phyloP scores from a whole-genome alignment of 2,113 vertebrate species.

The Oreotrochilus melanogaster region DNA sequence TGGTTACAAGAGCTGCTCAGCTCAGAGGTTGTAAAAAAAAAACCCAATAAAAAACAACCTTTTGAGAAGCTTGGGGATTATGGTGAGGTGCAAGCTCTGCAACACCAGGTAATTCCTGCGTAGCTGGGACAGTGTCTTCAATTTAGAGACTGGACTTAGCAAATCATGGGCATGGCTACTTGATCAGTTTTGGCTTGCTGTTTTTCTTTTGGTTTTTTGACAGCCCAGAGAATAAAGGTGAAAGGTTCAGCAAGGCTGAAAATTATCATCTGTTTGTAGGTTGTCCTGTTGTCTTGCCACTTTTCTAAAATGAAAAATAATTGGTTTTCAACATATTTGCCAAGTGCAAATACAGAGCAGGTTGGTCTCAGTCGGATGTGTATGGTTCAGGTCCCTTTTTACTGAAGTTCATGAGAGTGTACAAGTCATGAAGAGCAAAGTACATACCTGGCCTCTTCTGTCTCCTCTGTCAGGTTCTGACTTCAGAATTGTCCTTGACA shows the following conservation, averaged over 20 bases:
- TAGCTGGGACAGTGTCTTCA: not conserved
- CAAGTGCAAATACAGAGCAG: not conserved
- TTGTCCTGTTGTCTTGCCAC: not conserved
- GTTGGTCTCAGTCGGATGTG: not conserved
- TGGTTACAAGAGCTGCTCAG: not conserved
- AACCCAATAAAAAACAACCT: not conserved
- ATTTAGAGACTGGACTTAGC: not conserved
- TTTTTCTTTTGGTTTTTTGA: not conserved
- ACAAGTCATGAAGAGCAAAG: not conserved
- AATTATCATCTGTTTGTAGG: not conserved
- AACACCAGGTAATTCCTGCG: not conserved
- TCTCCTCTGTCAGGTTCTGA: not conserved
- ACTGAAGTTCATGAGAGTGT: not conserved
- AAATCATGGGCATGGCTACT: not conserved
- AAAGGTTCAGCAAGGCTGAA: not conserved
- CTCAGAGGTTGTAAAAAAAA: not conserved
- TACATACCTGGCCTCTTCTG: fast-evolving
- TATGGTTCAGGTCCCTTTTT: not conserved
- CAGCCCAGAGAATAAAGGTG: not conserved
- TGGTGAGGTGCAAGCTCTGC: not conserved
- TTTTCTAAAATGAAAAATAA: not conserved
- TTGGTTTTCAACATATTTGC: not conserved
- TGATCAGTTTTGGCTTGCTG: not conserved
- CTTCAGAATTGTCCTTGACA: not conserved
- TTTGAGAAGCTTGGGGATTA: not conserved